Conservation (phyloP, 2,797 vertebrate genomes). For the Meriones psammophilus region DNA sequence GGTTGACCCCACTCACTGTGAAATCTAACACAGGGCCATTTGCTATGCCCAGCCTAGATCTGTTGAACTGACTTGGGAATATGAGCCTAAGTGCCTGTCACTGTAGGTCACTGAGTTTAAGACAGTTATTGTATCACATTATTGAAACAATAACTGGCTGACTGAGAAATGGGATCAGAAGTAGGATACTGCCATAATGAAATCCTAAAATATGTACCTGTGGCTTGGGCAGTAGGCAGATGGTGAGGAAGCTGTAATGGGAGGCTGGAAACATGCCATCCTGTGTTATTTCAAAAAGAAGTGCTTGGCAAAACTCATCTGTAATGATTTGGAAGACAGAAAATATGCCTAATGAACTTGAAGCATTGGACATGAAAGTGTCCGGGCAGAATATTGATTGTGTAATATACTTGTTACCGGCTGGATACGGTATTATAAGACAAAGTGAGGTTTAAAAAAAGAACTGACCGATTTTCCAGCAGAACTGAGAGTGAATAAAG, state of each 20-base stretch:
- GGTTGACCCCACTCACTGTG: background rate
- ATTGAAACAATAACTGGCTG: background rate
- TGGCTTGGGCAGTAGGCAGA: constrained; percentile 40
- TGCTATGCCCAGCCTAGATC: background rate
- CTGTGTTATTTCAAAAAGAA: constrained; percentile 40
- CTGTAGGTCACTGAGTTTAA: background rate
- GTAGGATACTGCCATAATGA: background rate
- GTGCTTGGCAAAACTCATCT: constrained; percentile 64
- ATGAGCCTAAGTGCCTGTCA: background rate
- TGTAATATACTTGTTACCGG: constrained; percentile 14
- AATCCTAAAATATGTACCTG: constrained; percentile 40
- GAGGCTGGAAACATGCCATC: constrained; percentile 45
- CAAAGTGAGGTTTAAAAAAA: constrained; percentile 44
- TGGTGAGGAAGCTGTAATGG: constrained; percentile 36
- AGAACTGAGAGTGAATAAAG: background rate
- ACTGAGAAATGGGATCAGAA: constrained; percentile 27
- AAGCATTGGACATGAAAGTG: constrained; percentile 50
- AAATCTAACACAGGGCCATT: background rate
- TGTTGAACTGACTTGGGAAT: background rate
- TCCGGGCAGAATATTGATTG: constrained; percentile 27
- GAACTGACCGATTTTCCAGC: constrained; percentile 10
- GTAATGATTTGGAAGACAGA: constrained; percentile 62
- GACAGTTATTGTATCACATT: background rate
- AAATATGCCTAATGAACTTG: constrained; percentile 71
- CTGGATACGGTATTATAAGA: constrained; percentile 9